Evolutionary conservation across 35 echinoderm and acorn worm species (phyloP), one percentile per base, ranked within the genome.

Genomic region (Chiridota heheva): DNA sequence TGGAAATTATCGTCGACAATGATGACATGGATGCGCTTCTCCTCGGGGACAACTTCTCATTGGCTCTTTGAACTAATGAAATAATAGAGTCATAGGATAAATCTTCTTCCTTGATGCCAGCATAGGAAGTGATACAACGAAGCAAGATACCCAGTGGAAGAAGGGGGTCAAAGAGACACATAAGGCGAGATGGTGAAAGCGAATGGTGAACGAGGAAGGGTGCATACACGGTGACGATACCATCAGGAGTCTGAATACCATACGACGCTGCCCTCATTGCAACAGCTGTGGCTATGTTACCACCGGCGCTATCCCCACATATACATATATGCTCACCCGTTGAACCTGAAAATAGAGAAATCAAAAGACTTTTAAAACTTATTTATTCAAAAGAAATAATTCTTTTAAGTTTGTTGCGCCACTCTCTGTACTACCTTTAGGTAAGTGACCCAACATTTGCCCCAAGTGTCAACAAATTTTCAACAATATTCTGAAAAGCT

Each of bases 241-340:
- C 95, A 44, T 85, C 81, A 7, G 95, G 95, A 7, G 63, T 66
- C 40, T 85, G 89, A 45, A 98, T 98, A 35, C 95, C 93, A 75
- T 98, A 98, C 20, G 89, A 91, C 3, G 95, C 95, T 30, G 95
- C 88, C 37, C 95, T 84, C 95, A 98, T 98, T 1, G 80, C 95
- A 15, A 97, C 93, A 18, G 95, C 89, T 22, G 81, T 91, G 16
- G 84, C 81, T 40, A 98, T 78, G 44, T 98, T 98, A 61, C 95
- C 95, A 38, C 95, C 95, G 12, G 95, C 73, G 36, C 95, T 91
- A 69, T 91, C 89, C 36, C 89, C 95, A 7, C 73, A 88, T 59
- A 98, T 73, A 51, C 95, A 98, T 25, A 98, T 92, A 47, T 88
- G 89, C 58, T 91, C 89, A 63, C 95, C 95, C 30, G 89, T 98